Percentiles rank a stretch among this genome's conserved stretches.
These are phyloP conservation scores for Synanceia verrucosa DNA, from an alignment of 2,797 vertebrate genomes.

Conservation along the genomic window DNA sequence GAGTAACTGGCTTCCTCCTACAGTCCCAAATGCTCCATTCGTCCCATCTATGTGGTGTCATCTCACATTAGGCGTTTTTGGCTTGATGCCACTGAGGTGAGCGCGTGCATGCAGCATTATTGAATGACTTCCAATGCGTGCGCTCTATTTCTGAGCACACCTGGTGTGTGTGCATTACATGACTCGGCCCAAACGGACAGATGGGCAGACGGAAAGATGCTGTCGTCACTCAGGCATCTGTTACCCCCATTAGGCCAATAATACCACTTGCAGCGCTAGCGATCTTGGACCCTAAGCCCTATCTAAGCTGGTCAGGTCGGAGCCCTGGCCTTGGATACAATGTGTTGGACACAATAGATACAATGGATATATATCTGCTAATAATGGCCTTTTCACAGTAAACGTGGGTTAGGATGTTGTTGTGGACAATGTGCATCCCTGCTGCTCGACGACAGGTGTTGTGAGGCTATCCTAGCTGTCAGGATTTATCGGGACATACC, in stretches of 20 bases:
- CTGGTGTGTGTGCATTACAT: constrained; percentile 69
- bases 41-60: constrained; percentile 32
- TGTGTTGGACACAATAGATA: constrained; percentile 49
- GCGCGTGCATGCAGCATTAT: constrained; percentile 18
- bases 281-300: constrained; percentile 74
- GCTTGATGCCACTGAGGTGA: constrained; percentile 55
- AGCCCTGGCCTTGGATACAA: constrained; percentile 51
- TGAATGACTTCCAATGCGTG: constrained; percentile 51
- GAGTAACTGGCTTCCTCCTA: constrained; percentile 41
- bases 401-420: constrained; percentile 27
- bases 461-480: background rate
- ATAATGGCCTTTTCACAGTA: constrained; percentile 49
- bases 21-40: constrained; percentile 21
- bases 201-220: constrained; percentile 78
- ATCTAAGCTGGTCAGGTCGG: constrained; percentile 74
- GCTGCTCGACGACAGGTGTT: background rate
- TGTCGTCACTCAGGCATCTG: constrained; percentile 81
- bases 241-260: constrained; percentile 81
- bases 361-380: constrained; percentile 43
- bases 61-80: constrained; percentile 41
- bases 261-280: constrained; percentile 80
- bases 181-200: constrained; percentile 69
- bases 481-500: background rate
- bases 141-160: constrained; percentile 72
- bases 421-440: constrained; percentile 9